phyloP scores from a whole-genome alignment of 2,888 invertebrate species.

The Hermaeophaga mercurialis region DNA sequence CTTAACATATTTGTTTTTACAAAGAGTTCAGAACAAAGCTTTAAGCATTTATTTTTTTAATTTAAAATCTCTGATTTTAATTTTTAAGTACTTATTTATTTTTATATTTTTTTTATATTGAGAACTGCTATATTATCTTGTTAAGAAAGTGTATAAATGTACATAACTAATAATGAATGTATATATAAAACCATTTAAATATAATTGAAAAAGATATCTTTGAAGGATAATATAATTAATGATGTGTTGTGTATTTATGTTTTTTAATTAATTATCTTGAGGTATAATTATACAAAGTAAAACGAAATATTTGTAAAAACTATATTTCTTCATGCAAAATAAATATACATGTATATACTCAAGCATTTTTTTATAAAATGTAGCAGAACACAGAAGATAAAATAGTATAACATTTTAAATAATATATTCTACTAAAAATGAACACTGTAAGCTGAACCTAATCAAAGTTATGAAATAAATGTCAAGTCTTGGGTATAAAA shows the following conservation, averaged over 20 bases:
- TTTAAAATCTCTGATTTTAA: too few relatives aligned
- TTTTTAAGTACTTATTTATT: neutral
- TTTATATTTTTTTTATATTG: neutral
- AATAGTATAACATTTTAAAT: neutral
- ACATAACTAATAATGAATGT: neutral
- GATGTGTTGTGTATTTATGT: too few relatives aligned
- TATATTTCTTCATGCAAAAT: slow-evolving; percentile 35
- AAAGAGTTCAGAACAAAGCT: slow-evolving; percentile 30
- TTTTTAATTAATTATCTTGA: too few relatives aligned
- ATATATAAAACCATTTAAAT: neutral
- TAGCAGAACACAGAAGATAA: neutral
- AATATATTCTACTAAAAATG: too few relatives aligned
- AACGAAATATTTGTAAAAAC: slow-evolving; percentile 32
- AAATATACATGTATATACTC: slow-evolving; percentile 29
- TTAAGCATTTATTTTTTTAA: slow-evolving; percentile 25
- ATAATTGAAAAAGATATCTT: neutral
- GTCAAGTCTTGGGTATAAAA: neutral
- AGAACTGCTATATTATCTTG: neutral
- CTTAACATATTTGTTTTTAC: slow-evolving; percentile 4
- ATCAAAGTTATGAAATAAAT: slow-evolving; percentile 1
- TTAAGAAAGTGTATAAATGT: slow-evolving; percentile 23
- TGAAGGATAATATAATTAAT: too few relatives aligned
- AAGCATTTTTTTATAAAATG: slow-evolving; percentile 15
- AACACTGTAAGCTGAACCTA: too few relatives aligned
- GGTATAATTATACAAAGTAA: slow-evolving; percentile 21